Percentiles rank a stretch among this genome's conserved stretches.
These are phyloP conservation scores for Dunckerocampus dactyliophorus DNA, from an alignment of 2,113 vertebrate genomes.

Conservation along the genomic window DNA sequence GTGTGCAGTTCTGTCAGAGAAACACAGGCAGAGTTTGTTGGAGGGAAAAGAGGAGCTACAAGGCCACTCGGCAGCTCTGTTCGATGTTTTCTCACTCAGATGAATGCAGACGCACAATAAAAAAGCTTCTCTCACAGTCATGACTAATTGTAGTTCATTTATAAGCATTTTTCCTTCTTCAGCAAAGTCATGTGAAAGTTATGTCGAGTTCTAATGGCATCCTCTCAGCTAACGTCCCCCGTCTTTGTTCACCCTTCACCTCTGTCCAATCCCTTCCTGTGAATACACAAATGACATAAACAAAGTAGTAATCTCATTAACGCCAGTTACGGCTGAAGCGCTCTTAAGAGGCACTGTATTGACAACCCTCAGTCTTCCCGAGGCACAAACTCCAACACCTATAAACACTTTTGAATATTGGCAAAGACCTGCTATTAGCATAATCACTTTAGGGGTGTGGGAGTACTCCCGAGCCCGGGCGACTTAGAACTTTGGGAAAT, in stretches of 20 bases:
- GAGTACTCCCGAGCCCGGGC: slow-evolving; percentile 33
- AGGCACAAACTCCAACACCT: slow-evolving; percentile 64
- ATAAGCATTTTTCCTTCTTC: not conserved
- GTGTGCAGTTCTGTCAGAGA: slow-evolving; percentile 25
- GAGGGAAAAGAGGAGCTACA: slow-evolving; percentile 30
- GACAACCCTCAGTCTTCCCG: slow-evolving; percentile 53
- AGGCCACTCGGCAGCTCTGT: slow-evolving; percentile 54
- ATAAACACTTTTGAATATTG: slow-evolving; percentile 77
- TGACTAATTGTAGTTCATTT: not conserved
- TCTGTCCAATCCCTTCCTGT: slow-evolving; percentile 59
- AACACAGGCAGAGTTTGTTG: slow-evolving; percentile 27
- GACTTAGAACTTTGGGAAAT: slow-evolving; percentile 62
- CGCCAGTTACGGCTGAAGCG: slow-evolving; percentile 49
- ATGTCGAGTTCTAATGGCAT: slow-evolving; percentile 16
- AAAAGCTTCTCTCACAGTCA: too few relatives aligned
- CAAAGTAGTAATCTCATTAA: slow-evolving; percentile 69
- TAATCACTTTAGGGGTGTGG: slow-evolving; percentile 69
- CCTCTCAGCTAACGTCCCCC: slow-evolving; percentile 24
- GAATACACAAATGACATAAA: slow-evolving; percentile 70
- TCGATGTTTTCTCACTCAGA: slow-evolving; percentile 19
- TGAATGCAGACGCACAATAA: too few relatives aligned
- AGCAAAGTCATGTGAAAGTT: slow-evolving; percentile 34
- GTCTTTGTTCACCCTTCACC: slow-evolving; percentile 59
- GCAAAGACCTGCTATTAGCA: slow-evolving; percentile 65
- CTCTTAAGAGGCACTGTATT: slow-evolving; percentile 60